phyloP scores from a whole-genome alignment of 2,113 vertebrate genomes.

The Eudorcas thomsonii region DNA sequence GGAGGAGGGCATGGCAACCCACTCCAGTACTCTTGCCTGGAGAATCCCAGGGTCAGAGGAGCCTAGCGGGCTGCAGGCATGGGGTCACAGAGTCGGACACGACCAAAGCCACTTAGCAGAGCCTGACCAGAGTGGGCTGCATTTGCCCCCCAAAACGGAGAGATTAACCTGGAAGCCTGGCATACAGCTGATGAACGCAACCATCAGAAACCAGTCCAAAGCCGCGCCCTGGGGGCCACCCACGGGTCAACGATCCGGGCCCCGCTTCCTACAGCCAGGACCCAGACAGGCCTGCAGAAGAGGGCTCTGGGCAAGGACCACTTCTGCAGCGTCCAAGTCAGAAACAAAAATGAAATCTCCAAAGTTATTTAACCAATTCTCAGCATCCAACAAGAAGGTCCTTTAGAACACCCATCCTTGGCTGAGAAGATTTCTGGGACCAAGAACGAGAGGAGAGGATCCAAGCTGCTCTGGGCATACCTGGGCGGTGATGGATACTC shows the following conservation, averaged over 20 bases:
- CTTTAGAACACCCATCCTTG: background rate
- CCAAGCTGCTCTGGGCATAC: rapidly evolving
- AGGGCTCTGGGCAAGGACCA: rapidly evolving
- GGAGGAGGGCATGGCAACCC: background rate
- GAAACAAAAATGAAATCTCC: background rate
- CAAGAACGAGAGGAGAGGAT: rapidly evolving
- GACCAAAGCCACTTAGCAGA: background rate
- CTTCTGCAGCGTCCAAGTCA: rapidly evolving
- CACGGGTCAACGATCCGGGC: rapidly evolving
- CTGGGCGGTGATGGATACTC: background rate
- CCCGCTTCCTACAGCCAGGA: too few relatives aligned
- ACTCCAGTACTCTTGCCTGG: background rate
- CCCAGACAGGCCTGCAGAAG: rapidly evolving
- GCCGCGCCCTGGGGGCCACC: rapidly evolving
- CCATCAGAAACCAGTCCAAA: too few relatives aligned
- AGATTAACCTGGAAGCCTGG: rapidly evolving
- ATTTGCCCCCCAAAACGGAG: rapidly evolving
- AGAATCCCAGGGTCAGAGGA: background rate
- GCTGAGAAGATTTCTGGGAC: background rate
- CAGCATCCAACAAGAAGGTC: rapidly evolving
- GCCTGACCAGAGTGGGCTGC: rapidly evolving
- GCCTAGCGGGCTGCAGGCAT: rapidly evolving
- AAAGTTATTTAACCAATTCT: too few relatives aligned
- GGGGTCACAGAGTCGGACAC: background rate
- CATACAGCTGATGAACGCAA: rapidly evolving